phyloP scores from a whole-genome alignment of 2,888 invertebrate species.

The Chrysolina americana region DNA sequence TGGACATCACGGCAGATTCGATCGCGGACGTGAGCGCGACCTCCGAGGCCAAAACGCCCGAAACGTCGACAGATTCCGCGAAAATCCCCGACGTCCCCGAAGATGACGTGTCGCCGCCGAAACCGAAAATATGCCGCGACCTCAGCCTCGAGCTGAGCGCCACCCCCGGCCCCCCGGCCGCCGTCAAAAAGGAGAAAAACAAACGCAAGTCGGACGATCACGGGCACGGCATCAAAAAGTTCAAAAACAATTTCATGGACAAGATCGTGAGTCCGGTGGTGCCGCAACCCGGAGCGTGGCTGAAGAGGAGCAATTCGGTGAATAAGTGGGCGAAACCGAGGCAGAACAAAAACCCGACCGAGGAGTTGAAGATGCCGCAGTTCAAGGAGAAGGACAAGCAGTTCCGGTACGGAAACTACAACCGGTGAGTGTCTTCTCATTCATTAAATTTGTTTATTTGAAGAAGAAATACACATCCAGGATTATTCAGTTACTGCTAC shows the following conservation, averaged over 20 bases:
- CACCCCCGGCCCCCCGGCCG: background rate
- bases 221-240: constrained; percentile 72
- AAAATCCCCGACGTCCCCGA: constrained; percentile 66
- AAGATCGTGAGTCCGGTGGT: constrained; percentile 94
- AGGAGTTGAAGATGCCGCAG: constrained; percentile 69
- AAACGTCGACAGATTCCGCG: constrained; percentile 65
- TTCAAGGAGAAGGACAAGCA: constrained; percentile 84
- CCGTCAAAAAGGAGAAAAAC: constrained; percentile 70
- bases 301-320: constrained; percentile 72
- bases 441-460: too few relatives aligned
- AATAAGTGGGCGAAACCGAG: constrained; percentile 66
- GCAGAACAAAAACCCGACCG: constrained; percentile 67
- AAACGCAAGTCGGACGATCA: constrained; percentile 74
- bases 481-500: too few relatives aligned
- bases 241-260: constrained; percentile 82
- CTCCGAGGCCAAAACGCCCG: constrained; percentile 71
- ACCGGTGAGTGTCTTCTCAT: constrained; percentile 72
- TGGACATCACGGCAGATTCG: constrained; percentile 48
- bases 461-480: too few relatives aligned
- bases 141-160: constrained; percentile 2
- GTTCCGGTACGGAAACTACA: constrained; percentile 97
- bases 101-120: background rate
- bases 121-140: background rate
- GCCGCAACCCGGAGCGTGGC: constrained; percentile 89
- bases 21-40: constrained; percentile 70